Percentiles rank a stretch among this genome's conserved stretches.
phyloP scores from a whole-genome alignment of 2,888 invertebrate genomes.

The Drosophila tripunctata region DNA sequence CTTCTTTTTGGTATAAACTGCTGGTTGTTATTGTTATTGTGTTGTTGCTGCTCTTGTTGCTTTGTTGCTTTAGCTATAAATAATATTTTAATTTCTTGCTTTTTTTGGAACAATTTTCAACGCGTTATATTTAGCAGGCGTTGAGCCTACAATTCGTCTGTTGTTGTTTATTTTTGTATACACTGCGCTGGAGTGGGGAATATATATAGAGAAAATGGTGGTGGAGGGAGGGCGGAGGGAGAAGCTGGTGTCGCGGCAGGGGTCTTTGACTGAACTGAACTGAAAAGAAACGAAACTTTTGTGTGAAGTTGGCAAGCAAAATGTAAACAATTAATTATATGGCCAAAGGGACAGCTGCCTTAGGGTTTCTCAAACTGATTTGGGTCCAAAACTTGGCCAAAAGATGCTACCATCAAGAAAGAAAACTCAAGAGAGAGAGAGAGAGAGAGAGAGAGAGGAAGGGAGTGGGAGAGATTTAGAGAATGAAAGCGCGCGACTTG shows the following conservation, averaged over 20 bases:
- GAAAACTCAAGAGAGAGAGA: neutral
- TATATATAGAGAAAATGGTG: no score
- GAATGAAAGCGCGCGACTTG: slow-evolving; percentile 1
- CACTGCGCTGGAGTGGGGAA: slow-evolving; percentile 44
- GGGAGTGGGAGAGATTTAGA: neutral
- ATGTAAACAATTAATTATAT: slow-evolving; percentile 74
- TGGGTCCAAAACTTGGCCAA: neutral
- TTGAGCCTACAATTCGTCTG: slow-evolving; percentile 67
- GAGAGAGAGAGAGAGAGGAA: neutral
- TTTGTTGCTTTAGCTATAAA: slow-evolving; percentile 65
- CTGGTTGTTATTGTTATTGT: slow-evolving; percentile 23
- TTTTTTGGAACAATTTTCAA: slow-evolving; percentile 70
- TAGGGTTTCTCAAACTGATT: slow-evolving; percentile 5
- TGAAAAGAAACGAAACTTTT: slow-evolving; percentile 65
- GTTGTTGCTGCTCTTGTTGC: slow-evolving; percentile 14
- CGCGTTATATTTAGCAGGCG: slow-evolving; percentile 71
- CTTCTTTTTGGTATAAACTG: slow-evolving; percentile 3
- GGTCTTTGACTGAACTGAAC: slow-evolving; percentile 28
- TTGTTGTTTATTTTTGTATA: slow-evolving; percentile 66
- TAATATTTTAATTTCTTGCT: slow-evolving; percentile 73
- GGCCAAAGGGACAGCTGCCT: slow-evolving; percentile 31
- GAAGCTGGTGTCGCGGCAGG: neutral
- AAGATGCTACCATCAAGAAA: neutral
- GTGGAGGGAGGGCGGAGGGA: neutral
- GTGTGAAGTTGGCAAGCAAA: slow-evolving; percentile 42